Base-by-base conservation (phyloP, 2,888 invertebrate genomes). In the Ptilodon capucinus region DNA sequence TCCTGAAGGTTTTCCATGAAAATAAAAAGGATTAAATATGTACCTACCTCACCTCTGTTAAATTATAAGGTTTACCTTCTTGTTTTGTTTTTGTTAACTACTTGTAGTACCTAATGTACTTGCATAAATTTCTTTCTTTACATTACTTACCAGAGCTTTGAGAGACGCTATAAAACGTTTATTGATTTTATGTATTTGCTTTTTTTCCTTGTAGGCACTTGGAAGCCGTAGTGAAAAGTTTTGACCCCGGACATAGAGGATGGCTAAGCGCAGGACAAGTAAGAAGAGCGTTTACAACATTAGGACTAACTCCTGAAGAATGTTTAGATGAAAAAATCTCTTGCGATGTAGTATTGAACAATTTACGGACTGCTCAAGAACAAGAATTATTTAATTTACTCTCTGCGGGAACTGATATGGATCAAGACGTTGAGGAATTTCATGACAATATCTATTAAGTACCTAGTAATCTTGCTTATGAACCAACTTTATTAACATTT, bases 201-300 rank as follows among this genome's bases (percentile, higher is more conserved):
- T 1, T 7, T 7, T 28, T n/a, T n/a, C n/a, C n/a, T 42, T 34
- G 13, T 52, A 88, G 87, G 39, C 89, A 89, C 51, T 51, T 90
- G 38, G 69, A 84, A 66, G 86, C 86, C 8, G 64, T 87, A 9
- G 63, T 91, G 1, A 86, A 82, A 64, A 91, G 89, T 64, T 90
- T 91, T 68, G 90, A 91, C 57, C 90, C 89, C 1, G 76, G 85
- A 14, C 65, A 81, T 45, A 76, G 87, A 14, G 90, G 90, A 14
- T 89, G 87, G 86, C 50, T 91, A 35, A 82, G 70, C 47, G 57
- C 74, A 16, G 84, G 82, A n/a, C 89, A 91, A 79, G 68, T 83
- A 11, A 77, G 79, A 4, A 76, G 84, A 44, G 74, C 81, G 4
- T 84, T 73, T 53, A 52, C 57, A 14, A 85, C 85, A 1, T 54